Evolutionary conservation across 1,140 invertebrate genomes (phyloP), one percentile per base, ranked within the genome.

Genomic region (Triops longicaudatus): DNA sequence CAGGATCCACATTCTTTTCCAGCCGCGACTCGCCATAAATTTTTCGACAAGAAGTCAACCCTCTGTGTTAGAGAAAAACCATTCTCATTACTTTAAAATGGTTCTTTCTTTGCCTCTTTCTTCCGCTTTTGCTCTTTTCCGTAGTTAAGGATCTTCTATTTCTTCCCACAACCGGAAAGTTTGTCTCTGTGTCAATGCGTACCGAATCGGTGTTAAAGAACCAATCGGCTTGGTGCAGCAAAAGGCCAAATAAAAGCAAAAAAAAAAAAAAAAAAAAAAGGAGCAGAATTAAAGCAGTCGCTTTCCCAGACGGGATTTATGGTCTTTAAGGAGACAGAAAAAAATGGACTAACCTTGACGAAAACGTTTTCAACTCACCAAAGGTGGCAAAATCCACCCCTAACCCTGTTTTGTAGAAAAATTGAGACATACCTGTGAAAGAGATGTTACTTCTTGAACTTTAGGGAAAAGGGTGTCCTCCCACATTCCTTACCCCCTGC

Each of bases 211-310:
- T 37, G 31, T 37, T 37, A 37, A 37, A 37, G 31, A 37, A 37
- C 31, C 31, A 37, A 37, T 37, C 31, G 31, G 31, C 31, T 37
- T 37, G 2, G 31, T 7, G 2, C 7, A 37, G 7, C 31, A 11
- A 72, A 72, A 72, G n/a, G n/a, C 63, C 63, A 26, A 72, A 26
- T 41, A 14, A 73, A 73, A 37, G 17, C 1, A 14, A 44, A 41
- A 75, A 75, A 26, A 75, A 74, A 26, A 26, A 74, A 14, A 74
- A 17, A 74, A 74, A 28, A 11, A n/a, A n/a, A n/a, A n/a, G n/a
- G n/a, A n/a, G n/a, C n/a, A n/a, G n/a, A n/a, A 27, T 74, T 74
- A 10, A 37, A 26, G 74, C n/a, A 28, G 73, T 42, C 43, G 28
- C 37, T 74, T 41, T 31, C 42, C 42, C 28, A 75, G 43, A 50